Base-by-base conservation (phyloP, 2,797 vertebrate genomes). In the Sebastes minor region DNA sequence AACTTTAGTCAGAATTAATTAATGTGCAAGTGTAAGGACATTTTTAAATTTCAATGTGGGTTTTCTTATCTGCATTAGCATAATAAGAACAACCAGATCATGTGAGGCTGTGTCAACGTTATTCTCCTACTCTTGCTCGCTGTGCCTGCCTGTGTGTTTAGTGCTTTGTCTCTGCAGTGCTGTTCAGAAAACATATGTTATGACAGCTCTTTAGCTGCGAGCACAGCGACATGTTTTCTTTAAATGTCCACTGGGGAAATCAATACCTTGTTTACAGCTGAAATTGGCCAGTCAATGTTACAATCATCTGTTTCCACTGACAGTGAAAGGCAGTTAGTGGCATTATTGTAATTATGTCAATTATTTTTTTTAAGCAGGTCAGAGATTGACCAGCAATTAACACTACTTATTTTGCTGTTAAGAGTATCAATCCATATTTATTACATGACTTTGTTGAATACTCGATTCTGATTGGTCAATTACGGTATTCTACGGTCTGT, bases 181-280 rank as follows among this genome's bases (percentile, higher is more conserved):
- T 60, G 77, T 33, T 86, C 52, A 57, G 12, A 85, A 86, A 70
- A 80, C 78, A 61, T 25, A 55, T 86, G 80, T 82, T 87, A 88
- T 88, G 86, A 84, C 83, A 87, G 71, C 80, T 85, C 82, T 84
- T 85, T 81, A 85, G 57, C 72, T 64, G 75, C 61, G 78, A 81
- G 68, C 65, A 70, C 68, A 81, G 46, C 71, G 57, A 81, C 81
- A 70, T 81, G 86, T 87, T 92, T 87, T 79, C 87, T 91, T 87
- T 85, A 87, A 90, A 88, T 78, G 86, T 89, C 87, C 89, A 83
- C 77, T 10, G 56, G 82, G 60, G 82, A 85, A 87, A 93, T 94
- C 93, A 83, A 93, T 94, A 92, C 61, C 83, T 90, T 90, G 87
- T 94, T 94, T 92, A 65, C 89, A 87, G 86, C 87, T 85, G 82